phyloP scores from a whole-genome alignment of 2,797 vertebrate species.

The Okamejei kenojei region DNA sequence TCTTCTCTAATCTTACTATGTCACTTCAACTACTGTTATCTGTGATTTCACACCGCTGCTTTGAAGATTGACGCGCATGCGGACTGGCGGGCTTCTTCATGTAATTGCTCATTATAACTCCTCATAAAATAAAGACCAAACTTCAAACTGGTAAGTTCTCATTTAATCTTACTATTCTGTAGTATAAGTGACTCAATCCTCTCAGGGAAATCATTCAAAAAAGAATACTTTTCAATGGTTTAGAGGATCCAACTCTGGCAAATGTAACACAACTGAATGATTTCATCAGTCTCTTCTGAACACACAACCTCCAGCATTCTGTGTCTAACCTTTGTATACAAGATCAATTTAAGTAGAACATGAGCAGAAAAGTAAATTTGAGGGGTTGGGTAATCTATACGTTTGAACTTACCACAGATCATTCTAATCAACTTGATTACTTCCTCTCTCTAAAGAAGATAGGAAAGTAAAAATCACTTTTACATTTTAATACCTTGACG shows the following conservation, averaged over 20 bases:
- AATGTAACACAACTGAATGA: background rate
- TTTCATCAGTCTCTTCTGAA: background rate
- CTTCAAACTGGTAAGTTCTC: too few relatives aligned
- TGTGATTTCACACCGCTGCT: too few relatives aligned
- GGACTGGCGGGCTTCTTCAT: too few relatives aligned
- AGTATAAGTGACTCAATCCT: background rate
- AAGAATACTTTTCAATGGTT: background rate
- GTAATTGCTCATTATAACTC: too few relatives aligned
- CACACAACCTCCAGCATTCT: too few relatives aligned
- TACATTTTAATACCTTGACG: background rate
- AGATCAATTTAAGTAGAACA: background rate
- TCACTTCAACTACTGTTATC: too few relatives aligned
- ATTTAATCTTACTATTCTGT: too few relatives aligned
- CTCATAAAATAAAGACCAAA: too few relatives aligned
- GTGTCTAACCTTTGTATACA: background rate
- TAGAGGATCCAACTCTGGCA: background rate
- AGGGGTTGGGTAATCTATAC: background rate
- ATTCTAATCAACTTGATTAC: constrained; percentile 72
- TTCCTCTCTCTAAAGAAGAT: constrained; percentile 66
- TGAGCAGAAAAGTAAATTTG: background rate
- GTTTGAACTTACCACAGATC: constrained; percentile 73
- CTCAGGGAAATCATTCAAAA: background rate
- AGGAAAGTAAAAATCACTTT: constrained; percentile 42
- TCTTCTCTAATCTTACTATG: too few relatives aligned
- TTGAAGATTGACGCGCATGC: too few relatives aligned